These are phyloP conservation scores for Deilephila elpenor DNA, from an alignment of 2,888 invertebrate species.

Conservation along the genomic window DNA sequence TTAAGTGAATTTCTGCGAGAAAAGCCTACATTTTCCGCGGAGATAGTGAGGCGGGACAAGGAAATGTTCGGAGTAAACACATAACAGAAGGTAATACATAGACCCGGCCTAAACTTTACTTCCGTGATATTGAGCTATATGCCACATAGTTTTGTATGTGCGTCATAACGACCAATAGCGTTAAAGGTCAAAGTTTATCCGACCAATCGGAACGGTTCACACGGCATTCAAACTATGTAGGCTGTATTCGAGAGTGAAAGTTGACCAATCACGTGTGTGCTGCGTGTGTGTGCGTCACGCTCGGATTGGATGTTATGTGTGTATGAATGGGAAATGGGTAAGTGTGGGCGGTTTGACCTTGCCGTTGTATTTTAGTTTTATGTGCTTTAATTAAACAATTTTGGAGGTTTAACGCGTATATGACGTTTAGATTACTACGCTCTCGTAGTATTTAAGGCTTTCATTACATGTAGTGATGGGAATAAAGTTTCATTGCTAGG, in stretches of 20 bases:
- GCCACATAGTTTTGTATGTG: conserved; percentile 42
- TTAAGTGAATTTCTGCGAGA: background rate
- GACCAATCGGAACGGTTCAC: conserved; percentile 64
- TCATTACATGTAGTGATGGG: background rate
- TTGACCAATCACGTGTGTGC: conserved; percentile 68
- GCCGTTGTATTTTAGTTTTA: conserved; percentile 17
- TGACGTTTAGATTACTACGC: background rate
- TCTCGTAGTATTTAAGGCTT: background rate
- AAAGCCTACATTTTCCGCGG: conserved; percentile 14
- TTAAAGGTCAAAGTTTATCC: conserved; percentile 72
- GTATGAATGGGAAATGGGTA: conserved; percentile 20
- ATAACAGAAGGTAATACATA: background rate
- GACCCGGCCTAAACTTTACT: conserved; percentile 22
- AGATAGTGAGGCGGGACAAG: conserved; percentile 8
- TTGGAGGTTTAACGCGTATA: conserved; percentile 13
- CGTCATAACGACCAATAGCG: conserved; percentile 62
- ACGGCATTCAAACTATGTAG: conserved; percentile 79
- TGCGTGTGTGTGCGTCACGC: conserved; percentile 58
- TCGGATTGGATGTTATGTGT: conserved; percentile 48
- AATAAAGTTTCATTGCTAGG: background rate
- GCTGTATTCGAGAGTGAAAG: conserved; percentile 79
- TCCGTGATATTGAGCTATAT: conserved; percentile 37
- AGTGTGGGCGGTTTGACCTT: conserved; percentile 21
- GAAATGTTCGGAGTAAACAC: background rate
- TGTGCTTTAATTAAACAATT: conserved; percentile 19